phyloP scores from a whole-genome alignment of 2,888 invertebrate species.

The Anthoptus insignis region DNA sequence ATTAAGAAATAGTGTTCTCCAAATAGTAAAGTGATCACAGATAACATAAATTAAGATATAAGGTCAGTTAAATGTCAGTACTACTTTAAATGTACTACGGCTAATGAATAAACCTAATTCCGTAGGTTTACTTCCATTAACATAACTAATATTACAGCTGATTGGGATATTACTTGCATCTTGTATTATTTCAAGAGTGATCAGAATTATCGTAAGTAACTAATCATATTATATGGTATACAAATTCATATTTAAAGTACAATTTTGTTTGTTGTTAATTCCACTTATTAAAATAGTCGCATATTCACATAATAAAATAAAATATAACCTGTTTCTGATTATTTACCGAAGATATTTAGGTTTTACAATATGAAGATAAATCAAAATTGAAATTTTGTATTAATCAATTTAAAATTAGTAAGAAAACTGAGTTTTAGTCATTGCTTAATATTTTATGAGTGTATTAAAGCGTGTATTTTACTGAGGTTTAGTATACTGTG shows the following conservation, averaged over 20 bases:
- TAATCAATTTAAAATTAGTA: not conserved
- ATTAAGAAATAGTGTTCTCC: conserved; percentile 36
- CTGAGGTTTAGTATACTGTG: too few species aligned
- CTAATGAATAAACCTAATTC: conserved; percentile 33
- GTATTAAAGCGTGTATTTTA: too few species aligned
- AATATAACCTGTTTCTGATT: too few species aligned
- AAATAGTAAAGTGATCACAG: conserved; percentile 22
- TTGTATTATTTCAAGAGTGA: not conserved
- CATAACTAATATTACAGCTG: not conserved
- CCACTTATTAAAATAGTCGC: too few species aligned
- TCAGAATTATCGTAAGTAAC: too few species aligned
- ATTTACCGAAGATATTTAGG: too few species aligned
- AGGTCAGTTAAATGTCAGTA: conserved; percentile 34
- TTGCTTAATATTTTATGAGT: too few species aligned
- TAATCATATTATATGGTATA: too few species aligned
- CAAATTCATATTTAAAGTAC: too few species aligned
- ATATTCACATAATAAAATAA: too few species aligned
- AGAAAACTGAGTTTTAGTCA: not conserved
- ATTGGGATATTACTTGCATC: not conserved
- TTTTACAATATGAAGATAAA: too few species aligned
- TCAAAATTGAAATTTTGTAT: not conserved
- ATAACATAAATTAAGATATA: conserved; percentile 37
- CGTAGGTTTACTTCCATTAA: conserved; percentile 6
- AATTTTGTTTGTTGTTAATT: too few species aligned
- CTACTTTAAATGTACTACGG: conserved; percentile 23